Percentiles rank a stretch among this genome's conserved stretches.
phyloP scores from a whole-genome alignment of 2,797 vertebrate genomes.

The Phylloscopus collybita region DNA sequence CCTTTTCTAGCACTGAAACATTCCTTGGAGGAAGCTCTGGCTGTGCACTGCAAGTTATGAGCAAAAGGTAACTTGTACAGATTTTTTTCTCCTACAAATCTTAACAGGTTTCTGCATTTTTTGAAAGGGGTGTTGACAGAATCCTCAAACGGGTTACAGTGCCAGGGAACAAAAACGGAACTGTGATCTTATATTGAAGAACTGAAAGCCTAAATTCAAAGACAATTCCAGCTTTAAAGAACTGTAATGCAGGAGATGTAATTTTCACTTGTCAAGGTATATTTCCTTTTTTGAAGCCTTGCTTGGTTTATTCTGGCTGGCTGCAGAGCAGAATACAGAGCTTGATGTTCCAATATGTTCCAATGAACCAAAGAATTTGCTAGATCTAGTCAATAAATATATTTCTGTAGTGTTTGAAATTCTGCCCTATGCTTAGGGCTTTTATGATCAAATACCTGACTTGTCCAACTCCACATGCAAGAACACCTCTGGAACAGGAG shows the following conservation, averaged over 20 bases:
- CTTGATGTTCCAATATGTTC: not conserved
- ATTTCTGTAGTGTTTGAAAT: not conserved
- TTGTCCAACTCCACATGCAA: not conserved
- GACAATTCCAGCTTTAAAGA: slow-evolving; percentile 9
- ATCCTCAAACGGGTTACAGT: slow-evolving; percentile 27
- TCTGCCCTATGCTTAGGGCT: not conserved
- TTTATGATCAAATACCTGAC: not conserved
- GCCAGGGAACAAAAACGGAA: slow-evolving; percentile 16
- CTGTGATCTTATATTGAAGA: slow-evolving; percentile 47
- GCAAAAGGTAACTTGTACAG: slow-evolving; percentile 22
- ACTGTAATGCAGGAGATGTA: not conserved
- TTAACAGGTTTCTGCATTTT: slow-evolving; percentile 15
- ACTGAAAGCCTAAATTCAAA: slow-evolving; percentile 31
- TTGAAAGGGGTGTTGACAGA: slow-evolving; percentile 32
- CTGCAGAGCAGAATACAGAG: not conserved
- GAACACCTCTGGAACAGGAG: not conserved
- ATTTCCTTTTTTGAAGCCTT: not conserved
- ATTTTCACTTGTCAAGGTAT: slow-evolving; percentile 33
- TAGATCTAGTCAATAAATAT: not conserved
- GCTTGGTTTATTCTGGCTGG: not conserved
- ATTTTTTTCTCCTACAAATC: slow-evolving; percentile 11
- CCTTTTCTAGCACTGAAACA: not conserved
- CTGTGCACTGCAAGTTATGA: not conserved
- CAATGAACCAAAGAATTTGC: not conserved
- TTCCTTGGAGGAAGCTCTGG: not conserved